A percentile compares a stretch with the other conserved stretches of the same genome.
These are phyloP conservation scores for Cyprinodon diabolis DNA, from an alignment of 2,797 vertebrate species.

Conservation along the genomic window DNA sequence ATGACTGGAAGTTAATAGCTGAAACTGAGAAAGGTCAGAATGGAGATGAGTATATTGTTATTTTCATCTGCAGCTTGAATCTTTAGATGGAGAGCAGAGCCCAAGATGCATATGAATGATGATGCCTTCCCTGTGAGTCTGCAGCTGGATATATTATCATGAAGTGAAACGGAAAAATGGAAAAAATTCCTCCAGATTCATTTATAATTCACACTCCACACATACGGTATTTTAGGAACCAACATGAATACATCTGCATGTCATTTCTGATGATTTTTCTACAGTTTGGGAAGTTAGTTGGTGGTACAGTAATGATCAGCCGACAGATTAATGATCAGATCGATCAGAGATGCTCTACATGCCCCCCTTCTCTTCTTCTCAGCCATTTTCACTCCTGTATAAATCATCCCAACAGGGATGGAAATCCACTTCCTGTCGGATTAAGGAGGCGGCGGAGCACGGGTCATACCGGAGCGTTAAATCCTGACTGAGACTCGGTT, in stretches of 20 bases:
- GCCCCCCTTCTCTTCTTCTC: neutral
- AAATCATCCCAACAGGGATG: constrained; percentile 13
- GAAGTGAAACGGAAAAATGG: neutral
- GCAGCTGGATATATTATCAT: neutral
- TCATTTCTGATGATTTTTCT: neutral
- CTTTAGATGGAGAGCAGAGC: neutral
- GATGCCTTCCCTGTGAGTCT: neutral
- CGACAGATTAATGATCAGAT: neutral
- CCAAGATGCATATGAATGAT: neutral
- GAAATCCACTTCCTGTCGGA: constrained; percentile 47
- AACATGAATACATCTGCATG: constrained; percentile 11
- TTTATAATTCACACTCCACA: constrained; percentile 7
- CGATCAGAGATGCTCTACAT: neutral
- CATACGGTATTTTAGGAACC: neutral
- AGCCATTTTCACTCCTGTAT: constrained; percentile 10
- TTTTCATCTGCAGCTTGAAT: neutral
- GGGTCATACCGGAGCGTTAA: constrained; percentile 25
- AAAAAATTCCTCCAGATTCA: neutral
- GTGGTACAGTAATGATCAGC: neutral
- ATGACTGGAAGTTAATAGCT: neutral
- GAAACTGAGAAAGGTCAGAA: neutral
- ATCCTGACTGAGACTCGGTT: constrained; percentile 36
- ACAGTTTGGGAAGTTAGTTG: neutral
- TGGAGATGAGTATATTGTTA: neutral
- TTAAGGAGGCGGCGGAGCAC: constrained; percentile 10